Base-by-base conservation (phyloP, 2,797 vertebrate species). In the Darevskia mixta region DNA sequence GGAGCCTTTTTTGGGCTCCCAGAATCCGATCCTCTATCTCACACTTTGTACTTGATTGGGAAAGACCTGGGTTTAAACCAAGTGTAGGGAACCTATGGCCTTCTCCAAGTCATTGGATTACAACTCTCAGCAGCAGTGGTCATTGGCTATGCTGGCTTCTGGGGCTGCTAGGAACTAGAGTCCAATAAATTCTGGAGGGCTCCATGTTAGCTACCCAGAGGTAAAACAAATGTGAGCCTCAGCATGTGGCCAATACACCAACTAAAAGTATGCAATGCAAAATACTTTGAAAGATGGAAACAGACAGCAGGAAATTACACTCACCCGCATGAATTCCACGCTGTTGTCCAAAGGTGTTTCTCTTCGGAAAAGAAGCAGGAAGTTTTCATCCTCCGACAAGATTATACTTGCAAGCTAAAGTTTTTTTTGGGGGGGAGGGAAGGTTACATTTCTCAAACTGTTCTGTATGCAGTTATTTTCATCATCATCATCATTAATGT, bases 311-410 rank as follows among this genome's bases (percentile, higher is more conserved):
- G 43, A 29, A 77, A 38, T n/a, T 20, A 23, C 75, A 93, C 98
- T 90, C 91, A 99, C 99, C 98, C 97, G 96, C 98, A 99, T 99
- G 89, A 99, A 99, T 88, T 99, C 98, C 77, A 99, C 98, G 0
- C 98, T 99, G 96, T 98, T 99, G 95, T 99, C 98, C 96, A 99
- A 95, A 75, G 97, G 97, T 79, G 98, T 97, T 96, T 99, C 98
- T 94, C 97, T 96, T 83, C 96, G 98, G 95, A 99, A 99, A 90
- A 99, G 91, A 90, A 99, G 96, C 77, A 99, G 97, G 94, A 99
- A 99, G 95, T 99, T 98, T 95, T 99, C 99, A 75, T 99, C 98
- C 81, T 98, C 98, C 0, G 98, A 97, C 82, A 99, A 95, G 92
- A 99, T 98, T 97, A 98, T 98, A 86, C 97, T 96, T 88, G 99